Evolutionary conservation across 2,113 vertebrate genomes (phyloP), one percentile per base, ranked within the genome.

Genomic region (Rhinoderma darwinii): DNA sequence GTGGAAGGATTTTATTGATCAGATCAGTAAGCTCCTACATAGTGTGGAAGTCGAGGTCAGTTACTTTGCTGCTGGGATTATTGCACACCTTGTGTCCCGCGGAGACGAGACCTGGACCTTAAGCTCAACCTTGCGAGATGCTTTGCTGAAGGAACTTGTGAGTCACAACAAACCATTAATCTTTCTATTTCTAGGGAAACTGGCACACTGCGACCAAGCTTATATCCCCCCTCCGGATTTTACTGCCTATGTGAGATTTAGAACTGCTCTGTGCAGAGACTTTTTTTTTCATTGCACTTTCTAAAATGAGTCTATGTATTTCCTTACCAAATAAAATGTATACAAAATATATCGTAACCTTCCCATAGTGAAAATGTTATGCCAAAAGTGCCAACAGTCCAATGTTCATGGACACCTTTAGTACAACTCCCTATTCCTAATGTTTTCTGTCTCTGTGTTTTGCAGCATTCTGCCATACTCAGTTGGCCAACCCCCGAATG

Each of bases 1-100:
- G 98, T 97, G 97, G 92, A 97, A 97, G 90, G 93, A 97, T 73
- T 99, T 99, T 84, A 95, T 99, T 94, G 96, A 98, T 89, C 98
- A 99, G 92, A 99, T 99, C 92, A 96, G 97, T 83, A 94, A 93
- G 70, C 91, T 99, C 84, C 89, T 99, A 86, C 96, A 98, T 92
- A 99, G 97, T 79, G 93, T 96, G 5, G 98, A 99, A 91, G 98
- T 99, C 88, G 98, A 99, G 91, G 98, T 99, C 88, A 99, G 97
- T 92, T 99, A 99, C 94, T 99, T 99, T 56, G 98, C 98, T 1
- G 98, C 98, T 41, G 97, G 97, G 74, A 99, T 99, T 89, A 96
- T 99, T 25, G 98, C 98, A 63, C 98, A 99, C 5, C 94, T 99
- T 88, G 99, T 97, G 43, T 99, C 98, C 51, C 94, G 98, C 73